Conservation (phyloP, 2,797 vertebrate species). For the Characodon lateralis region DNA sequence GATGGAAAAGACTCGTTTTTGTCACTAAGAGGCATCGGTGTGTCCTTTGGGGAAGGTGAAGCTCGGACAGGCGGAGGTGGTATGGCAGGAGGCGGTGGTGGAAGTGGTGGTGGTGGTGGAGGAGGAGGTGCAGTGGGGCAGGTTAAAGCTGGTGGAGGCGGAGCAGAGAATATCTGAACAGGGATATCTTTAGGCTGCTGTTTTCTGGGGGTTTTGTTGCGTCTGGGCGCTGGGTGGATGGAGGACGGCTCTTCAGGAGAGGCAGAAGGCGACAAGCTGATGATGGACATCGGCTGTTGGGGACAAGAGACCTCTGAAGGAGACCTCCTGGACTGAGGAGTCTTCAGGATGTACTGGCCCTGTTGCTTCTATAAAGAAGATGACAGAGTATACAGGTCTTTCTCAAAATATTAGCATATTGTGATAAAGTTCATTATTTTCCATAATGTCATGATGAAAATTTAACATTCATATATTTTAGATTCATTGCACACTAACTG, state of each 20-base stretch:
- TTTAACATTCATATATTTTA: too few species aligned
- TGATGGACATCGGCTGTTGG: slow-evolving; percentile 62
- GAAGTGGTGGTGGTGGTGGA: slow-evolving; percentile 28
- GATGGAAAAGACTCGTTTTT: slow-evolving; percentile 63
- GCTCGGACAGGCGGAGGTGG: slow-evolving; percentile 26
- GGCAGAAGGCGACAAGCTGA: slow-evolving; percentile 50
- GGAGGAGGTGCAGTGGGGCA: slow-evolving; percentile 24
- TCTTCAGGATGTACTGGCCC: slow-evolving; percentile 81
- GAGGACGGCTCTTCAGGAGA: slow-evolving; percentile 33
- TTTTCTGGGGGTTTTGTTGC: slow-evolving; percentile 45
- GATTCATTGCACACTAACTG: too few species aligned
- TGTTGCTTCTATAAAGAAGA: slow-evolving; percentile 79
- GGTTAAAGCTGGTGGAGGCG: slow-evolving; percentile 19
- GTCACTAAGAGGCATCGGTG: slow-evolving; percentile 73
- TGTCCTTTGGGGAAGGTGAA: slow-evolving; percentile 49
- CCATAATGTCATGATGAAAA: too few species aligned
- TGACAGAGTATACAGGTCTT: too few species aligned
- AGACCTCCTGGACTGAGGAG: slow-evolving; percentile 63
- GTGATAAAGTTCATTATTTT: too few species aligned
- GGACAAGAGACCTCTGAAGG: slow-evolving; percentile 26
- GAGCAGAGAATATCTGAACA: slow-evolving; percentile 73
- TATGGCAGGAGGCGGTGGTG: slow-evolving; percentile 30
- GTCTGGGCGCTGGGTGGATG: slow-evolving; percentile 31
- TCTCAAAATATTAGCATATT: too few species aligned
- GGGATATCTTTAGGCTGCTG: slow-evolving; percentile 71